A percentile compares a stretch with the other conserved stretches of the same genome.
Evolutionary conservation across 2,797 vertebrate genomes (phyloP).

Genomic region (Myotis planiceps): DNA sequence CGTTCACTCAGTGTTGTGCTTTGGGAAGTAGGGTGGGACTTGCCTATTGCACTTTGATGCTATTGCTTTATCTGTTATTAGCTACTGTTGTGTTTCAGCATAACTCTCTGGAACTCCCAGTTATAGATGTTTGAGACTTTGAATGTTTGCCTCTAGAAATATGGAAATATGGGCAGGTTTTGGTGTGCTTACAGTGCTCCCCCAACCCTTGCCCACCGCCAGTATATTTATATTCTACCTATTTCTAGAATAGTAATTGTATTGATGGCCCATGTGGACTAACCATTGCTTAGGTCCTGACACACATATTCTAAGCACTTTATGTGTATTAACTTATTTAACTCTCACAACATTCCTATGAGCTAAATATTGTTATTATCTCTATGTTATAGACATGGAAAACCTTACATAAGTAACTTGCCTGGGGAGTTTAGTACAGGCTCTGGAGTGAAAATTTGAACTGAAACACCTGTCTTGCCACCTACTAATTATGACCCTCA

Average conservation of each 20-base stretch:
- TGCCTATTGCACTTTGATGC: background rate
- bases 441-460: background rate
- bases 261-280: background rate
- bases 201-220: rapidly evolving
- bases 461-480: background rate
- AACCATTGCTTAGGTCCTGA: background rate
- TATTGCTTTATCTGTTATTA: background rate
- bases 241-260: background rate
- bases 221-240: background rate
- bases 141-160: background rate
- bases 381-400: background rate
- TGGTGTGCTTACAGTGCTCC: background rate
- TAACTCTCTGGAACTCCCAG: background rate
- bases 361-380: background rate
- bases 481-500: background rate
- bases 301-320: background rate
- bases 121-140: background rate
- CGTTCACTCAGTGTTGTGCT: background rate
- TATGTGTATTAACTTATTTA: background rate
- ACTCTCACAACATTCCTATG: background rate
- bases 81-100: background rate
- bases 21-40: background rate
- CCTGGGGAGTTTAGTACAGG: background rate
- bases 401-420: background rate
- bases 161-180: background rate